Evolutionary conservation across 2,113 vertebrate species (phyloP), one percentile per base, ranked within the genome.

Genomic region (Pteronura brasiliensis): DNA sequence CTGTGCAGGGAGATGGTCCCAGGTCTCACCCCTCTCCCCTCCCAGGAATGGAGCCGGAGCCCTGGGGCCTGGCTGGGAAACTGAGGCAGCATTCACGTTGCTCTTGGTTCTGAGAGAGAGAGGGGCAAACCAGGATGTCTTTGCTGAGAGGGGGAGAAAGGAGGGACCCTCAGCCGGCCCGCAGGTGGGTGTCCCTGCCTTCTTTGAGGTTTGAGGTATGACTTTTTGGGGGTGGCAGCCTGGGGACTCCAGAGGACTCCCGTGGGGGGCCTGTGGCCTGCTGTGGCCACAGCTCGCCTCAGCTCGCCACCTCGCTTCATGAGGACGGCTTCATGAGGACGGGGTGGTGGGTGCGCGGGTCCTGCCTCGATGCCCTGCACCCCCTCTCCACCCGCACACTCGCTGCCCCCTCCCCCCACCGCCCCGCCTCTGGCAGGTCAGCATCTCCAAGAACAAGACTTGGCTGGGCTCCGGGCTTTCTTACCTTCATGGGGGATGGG

Each of bases 401-500:
- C 49, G 15, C 49, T 52, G 49, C 96, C 97, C 89, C 84, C 79
- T 10, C 94, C 97, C 97, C 89, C 39, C 77, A 71, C 13, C 84
- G 14, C 88, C 94, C 97, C 97, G 82, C n/a, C 84, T 76, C 14
- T 20, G 93, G 95, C 97, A 97, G 93, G 96, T 89, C 90, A 72
- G 89, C 89, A 93, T 94, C 98, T 91, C 96, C 9, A 63, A 61
- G 89, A 97, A 97, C 49, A 47, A 36, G 91, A 87, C 85, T 77
- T 95, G 97, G 98, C 97, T 59, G 27, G 76, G 93, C 93, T 65
- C 63, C 13, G 52, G 77, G 80, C 96, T 97, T 96, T 97, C 98
- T 96, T 97, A 95, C 98, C 98, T 98, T 98, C 98, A 67, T 95
- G 88, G 85, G 97, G 85, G 88, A 27, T 93, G 21, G 93, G 97